Percentiles rank a stretch among this genome's conserved stretches.
phyloP scores from a whole-genome alignment of 2,888 invertebrate species.

The Phorcus lineatus region DNA sequence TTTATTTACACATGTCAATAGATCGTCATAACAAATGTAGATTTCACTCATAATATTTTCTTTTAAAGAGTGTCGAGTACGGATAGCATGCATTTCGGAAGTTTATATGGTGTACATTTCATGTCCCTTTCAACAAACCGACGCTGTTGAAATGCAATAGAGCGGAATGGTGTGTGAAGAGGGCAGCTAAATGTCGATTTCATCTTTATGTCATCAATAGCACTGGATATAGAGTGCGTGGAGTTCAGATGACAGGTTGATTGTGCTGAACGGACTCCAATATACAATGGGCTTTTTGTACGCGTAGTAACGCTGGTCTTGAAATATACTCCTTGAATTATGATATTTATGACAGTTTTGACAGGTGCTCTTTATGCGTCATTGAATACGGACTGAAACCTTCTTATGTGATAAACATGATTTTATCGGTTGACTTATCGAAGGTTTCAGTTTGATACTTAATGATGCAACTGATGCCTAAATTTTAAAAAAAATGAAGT shows the following conservation, averaged over 20 bases:
- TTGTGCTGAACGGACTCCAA: neutral
- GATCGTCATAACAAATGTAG: neutral
- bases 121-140: neutral
- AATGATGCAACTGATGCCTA: too few species aligned
- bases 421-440: too few species aligned
- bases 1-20: neutral
- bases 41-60: constrained; percentile 2
- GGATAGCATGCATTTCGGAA: neutral
- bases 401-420: neutral
- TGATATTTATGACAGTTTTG: neutral
- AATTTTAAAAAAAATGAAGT: too few species aligned
- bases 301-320: neutral
- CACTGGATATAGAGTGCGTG: neutral
- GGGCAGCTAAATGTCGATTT: neutral
- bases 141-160: neutral
- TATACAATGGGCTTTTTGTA: neutral
- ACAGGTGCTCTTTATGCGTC: neutral
- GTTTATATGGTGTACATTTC: neutral
- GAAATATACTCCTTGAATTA: neutral
- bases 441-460: too few species aligned
- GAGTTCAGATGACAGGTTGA: neutral
- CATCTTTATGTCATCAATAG: constrained; percentile 10
- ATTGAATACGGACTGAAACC: neutral
- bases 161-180: neutral
- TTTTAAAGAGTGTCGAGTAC: neutral